phyloP scores from a whole-genome alignment of 1,140 invertebrate genomes.

The Apocrypta bakeri region DNA sequence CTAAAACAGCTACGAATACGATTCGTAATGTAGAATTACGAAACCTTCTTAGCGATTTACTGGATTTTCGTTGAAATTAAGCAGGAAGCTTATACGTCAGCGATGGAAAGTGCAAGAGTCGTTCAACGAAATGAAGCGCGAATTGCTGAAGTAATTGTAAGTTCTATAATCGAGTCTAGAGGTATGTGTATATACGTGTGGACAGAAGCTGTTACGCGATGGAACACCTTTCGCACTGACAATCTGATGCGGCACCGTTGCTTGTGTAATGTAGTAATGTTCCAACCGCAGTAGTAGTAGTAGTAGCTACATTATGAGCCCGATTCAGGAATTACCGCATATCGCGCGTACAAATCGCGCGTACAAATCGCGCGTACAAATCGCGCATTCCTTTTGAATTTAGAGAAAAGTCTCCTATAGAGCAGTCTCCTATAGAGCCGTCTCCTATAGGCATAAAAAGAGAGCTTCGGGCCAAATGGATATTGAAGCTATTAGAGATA shows the following conservation, averaged over 20 bases:
- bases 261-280: constrained; percentile 29
- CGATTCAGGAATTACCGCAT: not conserved
- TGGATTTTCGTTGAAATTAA: constrained; percentile 24
- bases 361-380: too few relatives aligned
- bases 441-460: not conserved
- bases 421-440: not conserved
- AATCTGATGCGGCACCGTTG: constrained; percentile 22
- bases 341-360: too few relatives aligned
- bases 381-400: too few relatives aligned
- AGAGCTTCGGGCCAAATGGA: not conserved
- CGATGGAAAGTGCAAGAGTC: constrained; percentile 11
- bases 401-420: too few relatives aligned
- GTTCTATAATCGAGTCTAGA: constrained; percentile 39
- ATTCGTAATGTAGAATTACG: constrained; percentile 12
- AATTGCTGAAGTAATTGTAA: constrained; percentile 47
- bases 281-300: not conserved
- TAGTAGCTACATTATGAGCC: not conserved
- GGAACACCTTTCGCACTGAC: constrained; percentile 33
- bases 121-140: constrained; percentile 37
- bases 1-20: not conserved
- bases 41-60: not conserved
- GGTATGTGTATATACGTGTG: not conserved
- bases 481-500: not conserved
- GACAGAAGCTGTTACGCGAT: constrained; percentile 22
- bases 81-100: not conserved